A percentile compares a stretch with the other conserved stretches of the same genome.
Conservation (phyloP, 2,888 invertebrate species). For the Mythimna impura region DNA sequence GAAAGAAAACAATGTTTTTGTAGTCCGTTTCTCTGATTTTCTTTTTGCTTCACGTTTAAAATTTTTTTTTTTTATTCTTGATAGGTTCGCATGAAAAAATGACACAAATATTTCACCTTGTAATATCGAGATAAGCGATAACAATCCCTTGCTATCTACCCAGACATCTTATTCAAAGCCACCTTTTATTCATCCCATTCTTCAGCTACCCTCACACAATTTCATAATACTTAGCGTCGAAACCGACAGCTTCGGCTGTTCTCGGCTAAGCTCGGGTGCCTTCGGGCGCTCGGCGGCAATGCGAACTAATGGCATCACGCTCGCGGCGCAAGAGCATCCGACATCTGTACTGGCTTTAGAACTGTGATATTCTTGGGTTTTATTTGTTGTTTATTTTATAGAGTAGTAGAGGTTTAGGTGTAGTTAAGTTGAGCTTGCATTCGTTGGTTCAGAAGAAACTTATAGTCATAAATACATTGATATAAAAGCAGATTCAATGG, state of each 20-base stretch:
- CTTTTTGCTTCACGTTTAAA: background rate
- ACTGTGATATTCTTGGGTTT: conserved; percentile 48
- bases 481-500: background rate
- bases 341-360: conserved; percentile 55
- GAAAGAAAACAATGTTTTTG: no score
- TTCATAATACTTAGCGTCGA: conserved; percentile 61
- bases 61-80: no score
- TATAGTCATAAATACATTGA: background rate
- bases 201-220: conserved; percentile 56
- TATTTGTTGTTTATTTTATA: conserved; percentile 43
- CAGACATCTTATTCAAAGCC: conserved; percentile 50
- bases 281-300: conserved; percentile 73
- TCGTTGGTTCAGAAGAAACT: background rate
- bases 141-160: background rate
- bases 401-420: background rate
- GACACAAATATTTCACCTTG: background rate
- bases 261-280: conserved; percentile 60
- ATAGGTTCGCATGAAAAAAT: no score
- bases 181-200: conserved; percentile 43
- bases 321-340: conserved; percentile 64
- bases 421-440: background rate
- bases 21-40: background rate
- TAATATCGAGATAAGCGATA: background rate
- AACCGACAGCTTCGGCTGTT: conserved; percentile 59
- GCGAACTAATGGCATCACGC: conserved; percentile 80